A percentile compares a stretch with the other conserved stretches of the same genome.
phyloP scores from a whole-genome alignment of 2,797 vertebrate species.

The Anabas testudineus region DNA sequence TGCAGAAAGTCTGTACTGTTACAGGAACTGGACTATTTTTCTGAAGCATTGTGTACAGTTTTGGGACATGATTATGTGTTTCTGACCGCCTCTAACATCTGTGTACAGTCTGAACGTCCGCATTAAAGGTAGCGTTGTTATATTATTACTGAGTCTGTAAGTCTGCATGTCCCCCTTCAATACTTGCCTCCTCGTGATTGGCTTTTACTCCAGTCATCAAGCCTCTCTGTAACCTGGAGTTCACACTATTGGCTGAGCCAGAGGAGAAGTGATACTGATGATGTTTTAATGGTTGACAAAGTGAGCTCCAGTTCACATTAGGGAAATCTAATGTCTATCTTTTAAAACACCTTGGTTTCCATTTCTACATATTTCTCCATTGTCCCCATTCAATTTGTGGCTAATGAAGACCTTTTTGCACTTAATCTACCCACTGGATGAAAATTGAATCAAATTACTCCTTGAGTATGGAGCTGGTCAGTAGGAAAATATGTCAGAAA shows the following conservation, averaged over 20 bases:
- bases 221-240: not conserved
- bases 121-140: not conserved
- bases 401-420: conserved; percentile 50
- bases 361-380: conserved; percentile 26
- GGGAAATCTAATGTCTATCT: conserved; percentile 30
- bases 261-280: conserved; percentile 30
- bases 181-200: not conserved
- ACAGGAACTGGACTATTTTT: not conserved
- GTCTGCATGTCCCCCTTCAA: not conserved
- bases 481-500: conserved; percentile 17
- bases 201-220: not conserved
- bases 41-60: not conserved
- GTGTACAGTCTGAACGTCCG: not conserved
- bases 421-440: conserved; percentile 27
- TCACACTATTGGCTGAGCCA: conserved; percentile 9
- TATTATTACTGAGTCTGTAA: not conserved
- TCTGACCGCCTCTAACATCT: not conserved
- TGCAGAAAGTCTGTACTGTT: not conserved
- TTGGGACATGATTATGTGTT: not conserved
- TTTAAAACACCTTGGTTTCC: conserved; percentile 31
- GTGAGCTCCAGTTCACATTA: conserved; percentile 32
- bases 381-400: conserved; percentile 19
- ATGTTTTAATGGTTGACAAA: conserved; percentile 41
- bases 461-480: conserved; percentile 18
- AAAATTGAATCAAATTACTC: conserved; percentile 26